Base-by-base conservation (phyloP, 2,797 vertebrate species). In the Acipenser ruthenus region DNA sequence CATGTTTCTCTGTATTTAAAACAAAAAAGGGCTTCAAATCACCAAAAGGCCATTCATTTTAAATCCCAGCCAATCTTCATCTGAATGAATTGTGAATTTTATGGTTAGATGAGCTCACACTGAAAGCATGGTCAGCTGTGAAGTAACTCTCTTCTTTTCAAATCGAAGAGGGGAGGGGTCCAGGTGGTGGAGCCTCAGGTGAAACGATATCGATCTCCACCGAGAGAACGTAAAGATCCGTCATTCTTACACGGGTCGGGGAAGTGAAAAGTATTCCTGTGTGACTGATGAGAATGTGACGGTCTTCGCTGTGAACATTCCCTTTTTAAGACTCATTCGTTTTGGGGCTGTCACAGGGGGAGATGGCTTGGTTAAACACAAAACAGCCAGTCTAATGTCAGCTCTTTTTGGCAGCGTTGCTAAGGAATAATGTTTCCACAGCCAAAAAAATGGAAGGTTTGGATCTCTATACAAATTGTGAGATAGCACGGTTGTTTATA, bases 351-450 rank as follows among this genome's bases (percentile, higher is more conserved):
- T 70, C 55, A 50, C 7, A 52, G 11, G 53, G 8, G 48, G 10
- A 60, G 60, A 63, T 13, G 3, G 23, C n/a, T 49, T 63, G 10
- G 18, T 50, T 10, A 50, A 63, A 67, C 49, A 62, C 60, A 59
- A 66, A 64, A 53, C 69, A 67, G 62, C 23, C 60, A 7, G 52
- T 67, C 15, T 23, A 6, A 55, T 62, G 10, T 61, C 69, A 67
- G 18, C 55, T 37, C 65, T 13, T 13, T 50, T 59, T 62, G 62
- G 60, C 53, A 55, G 65, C 49, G 47, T 9, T 67, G 61, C 63
- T 64, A 53, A 64, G 69, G 62, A 70, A 70, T 67, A 60, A 49
- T 48, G 55, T n/a, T 10, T 59, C 64, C 15, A 56, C 62, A 55
- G 61, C 61, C 65, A 70, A 67, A 65, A 50, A 13, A 50, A 50